A percentile compares a stretch with the other conserved stretches of the same genome.
Evolutionary conservation across 2,888 invertebrate genomes (phyloP).

Genomic region (Tethea ocularis): DNA sequence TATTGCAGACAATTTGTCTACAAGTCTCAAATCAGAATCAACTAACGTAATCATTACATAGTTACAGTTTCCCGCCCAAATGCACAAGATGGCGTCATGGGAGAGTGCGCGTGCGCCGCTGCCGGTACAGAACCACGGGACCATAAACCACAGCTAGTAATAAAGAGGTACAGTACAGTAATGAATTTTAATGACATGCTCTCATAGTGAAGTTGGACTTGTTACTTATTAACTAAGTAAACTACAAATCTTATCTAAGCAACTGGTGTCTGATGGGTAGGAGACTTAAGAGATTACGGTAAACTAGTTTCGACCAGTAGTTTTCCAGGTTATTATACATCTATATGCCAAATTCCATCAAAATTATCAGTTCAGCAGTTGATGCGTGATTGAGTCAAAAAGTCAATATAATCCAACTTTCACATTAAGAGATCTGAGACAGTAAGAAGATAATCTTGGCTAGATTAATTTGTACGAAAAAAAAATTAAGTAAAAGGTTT

Average conservation of each 20-base stretch:
- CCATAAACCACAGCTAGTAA: slow-evolving; percentile 72
- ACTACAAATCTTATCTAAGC: not conserved
- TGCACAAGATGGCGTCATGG: slow-evolving; percentile 74
- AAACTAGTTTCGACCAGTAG: too few relatives aligned
- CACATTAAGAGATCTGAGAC: too few relatives aligned
- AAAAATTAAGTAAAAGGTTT: too few relatives aligned
- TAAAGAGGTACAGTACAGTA: slow-evolving; percentile 40
- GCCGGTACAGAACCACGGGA: slow-evolving; percentile 45
- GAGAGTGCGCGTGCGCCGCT: slow-evolving; percentile 59
- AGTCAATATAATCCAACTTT: too few relatives aligned
- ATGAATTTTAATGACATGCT: slow-evolving; percentile 24
- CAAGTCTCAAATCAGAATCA: slow-evolving; percentile 5
- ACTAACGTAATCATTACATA: slow-evolving; percentile 22
- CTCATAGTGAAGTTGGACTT: not conserved
- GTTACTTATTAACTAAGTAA: slow-evolving; percentile 2
- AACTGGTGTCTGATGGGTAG: not conserved
- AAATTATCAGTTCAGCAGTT: too few relatives aligned
- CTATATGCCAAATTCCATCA: too few relatives aligned
- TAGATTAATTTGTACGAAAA: too few relatives aligned
- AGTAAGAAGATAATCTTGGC: too few relatives aligned
- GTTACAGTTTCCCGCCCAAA: slow-evolving; percentile 73
- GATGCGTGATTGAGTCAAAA: too few relatives aligned
- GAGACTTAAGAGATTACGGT: not conserved
- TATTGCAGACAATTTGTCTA: not conserved
- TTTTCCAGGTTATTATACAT: too few relatives aligned